phyloP scores from a whole-genome alignment of 2,888 invertebrate species.

The Drosophila demipolita region DNA sequence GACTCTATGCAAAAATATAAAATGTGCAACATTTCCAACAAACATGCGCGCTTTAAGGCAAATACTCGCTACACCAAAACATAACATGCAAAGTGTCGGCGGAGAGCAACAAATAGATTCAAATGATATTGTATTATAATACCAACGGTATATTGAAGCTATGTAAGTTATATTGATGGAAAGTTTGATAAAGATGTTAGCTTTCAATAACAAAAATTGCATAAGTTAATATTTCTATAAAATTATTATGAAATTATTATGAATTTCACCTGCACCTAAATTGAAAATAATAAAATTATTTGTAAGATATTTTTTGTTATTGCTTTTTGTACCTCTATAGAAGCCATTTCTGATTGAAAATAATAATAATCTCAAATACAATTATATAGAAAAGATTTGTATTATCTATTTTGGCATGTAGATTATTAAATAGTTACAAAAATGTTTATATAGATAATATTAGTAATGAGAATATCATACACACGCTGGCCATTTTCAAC shows the following conservation, averaged over 20 bases:
- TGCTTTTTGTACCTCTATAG: no score
- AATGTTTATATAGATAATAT: no score
- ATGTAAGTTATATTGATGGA: conserved; percentile 6
- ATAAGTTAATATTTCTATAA: neutral
- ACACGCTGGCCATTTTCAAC: no score
- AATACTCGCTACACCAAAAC: conserved; percentile 39
- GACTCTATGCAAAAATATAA: conserved; percentile 38
- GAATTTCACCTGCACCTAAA: neutral
- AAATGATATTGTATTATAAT: conserved; percentile 16
- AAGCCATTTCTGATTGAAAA: no score
- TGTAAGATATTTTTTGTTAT: no score
- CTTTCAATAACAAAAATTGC: neutral
- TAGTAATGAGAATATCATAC: no score
- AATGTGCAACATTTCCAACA: conserved; percentile 55
- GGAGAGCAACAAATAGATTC: conserved; percentile 25
- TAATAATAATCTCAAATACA: no score
- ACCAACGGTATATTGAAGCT: neutral
- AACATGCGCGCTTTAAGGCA: conserved; percentile 73
- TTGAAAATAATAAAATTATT: no score
- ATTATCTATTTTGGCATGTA: no score
- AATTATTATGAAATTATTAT: neutral
- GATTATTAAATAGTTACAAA: no score
- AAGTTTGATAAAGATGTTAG: conserved; percentile 8
- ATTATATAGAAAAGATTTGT: no score
- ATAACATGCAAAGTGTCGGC: conserved; percentile 62